phyloP scores from a whole-genome alignment of 2,888 invertebrate species.

The Auanema sp. region DNA sequence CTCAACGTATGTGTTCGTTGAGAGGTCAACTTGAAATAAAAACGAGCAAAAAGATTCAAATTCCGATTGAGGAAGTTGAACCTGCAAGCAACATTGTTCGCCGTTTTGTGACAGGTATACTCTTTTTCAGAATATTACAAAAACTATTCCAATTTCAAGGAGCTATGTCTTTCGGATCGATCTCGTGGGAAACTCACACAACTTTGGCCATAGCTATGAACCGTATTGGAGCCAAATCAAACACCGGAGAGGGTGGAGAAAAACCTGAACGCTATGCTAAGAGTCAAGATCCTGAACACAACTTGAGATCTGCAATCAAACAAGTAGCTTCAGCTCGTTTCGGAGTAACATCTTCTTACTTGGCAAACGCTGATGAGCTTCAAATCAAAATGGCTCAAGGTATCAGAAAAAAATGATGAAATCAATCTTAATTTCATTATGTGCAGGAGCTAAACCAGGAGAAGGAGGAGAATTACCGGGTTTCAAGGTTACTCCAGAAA shows the following conservation, averaged over 20 bases:
- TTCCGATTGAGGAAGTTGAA: slow-evolving; percentile 86
- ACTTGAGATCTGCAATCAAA: slow-evolving; percentile 90
- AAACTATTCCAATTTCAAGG: slow-evolving; percentile 68
- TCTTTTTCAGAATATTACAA: neutral
- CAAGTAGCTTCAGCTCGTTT: slow-evolving; percentile 94
- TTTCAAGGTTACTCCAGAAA: slow-evolving; percentile 84
- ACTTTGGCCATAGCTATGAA: slow-evolving; percentile 97
- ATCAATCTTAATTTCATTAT: too few relatives aligned
- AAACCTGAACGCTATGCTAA: slow-evolving; percentile 72
- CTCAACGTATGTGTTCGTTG: slow-evolving; percentile 69
- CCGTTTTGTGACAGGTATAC: slow-evolving; percentile 80
- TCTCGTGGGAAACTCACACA: slow-evolving; percentile 92
- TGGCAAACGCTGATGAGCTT: slow-evolving; percentile 94
- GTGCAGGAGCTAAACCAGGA: slow-evolving; percentile 87
- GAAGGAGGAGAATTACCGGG: slow-evolving; percentile 96
- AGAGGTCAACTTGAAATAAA: slow-evolving; percentile 89
- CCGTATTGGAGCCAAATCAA: slow-evolving; percentile 92
- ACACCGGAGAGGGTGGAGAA: slow-evolving; percentile 94
- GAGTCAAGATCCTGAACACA: slow-evolving; percentile 78
- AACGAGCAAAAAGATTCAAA: slow-evolving; percentile 75
- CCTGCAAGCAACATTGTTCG: slow-evolving; percentile 92
- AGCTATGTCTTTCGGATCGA: slow-evolving; percentile 95
- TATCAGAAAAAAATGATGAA: slow-evolving; percentile 2
- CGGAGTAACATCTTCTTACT: slow-evolving; percentile 93
- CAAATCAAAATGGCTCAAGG: slow-evolving; percentile 98